Conservation (phyloP, 2,113 vertebrate species). For the Agapornis roseicollis region DNA sequence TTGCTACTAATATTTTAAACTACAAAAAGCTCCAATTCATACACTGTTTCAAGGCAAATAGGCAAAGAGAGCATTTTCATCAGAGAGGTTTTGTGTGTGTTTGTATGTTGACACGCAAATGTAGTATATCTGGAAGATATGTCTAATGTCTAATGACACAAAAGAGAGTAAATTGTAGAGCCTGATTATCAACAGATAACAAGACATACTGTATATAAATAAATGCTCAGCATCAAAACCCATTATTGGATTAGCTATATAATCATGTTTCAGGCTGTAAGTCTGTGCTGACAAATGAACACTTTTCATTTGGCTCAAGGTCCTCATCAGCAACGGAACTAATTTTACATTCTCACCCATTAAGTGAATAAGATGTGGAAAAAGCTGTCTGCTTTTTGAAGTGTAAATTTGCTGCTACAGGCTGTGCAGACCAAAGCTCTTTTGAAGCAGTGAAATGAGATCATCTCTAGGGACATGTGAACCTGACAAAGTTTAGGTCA, state of each 20-base stretch:
- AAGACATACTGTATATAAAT: slow-evolving; percentile 84
- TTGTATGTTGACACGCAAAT: slow-evolving; percentile 74
- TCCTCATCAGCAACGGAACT: slow-evolving; percentile 87
- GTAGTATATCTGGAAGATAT: slow-evolving; percentile 75
- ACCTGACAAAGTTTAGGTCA: slow-evolving; percentile 83
- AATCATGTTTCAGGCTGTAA: slow-evolving; percentile 85
- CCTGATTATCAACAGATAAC: slow-evolving; percentile 86
- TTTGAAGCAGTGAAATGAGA: slow-evolving; percentile 86
- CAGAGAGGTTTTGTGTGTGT: slow-evolving; percentile 62
- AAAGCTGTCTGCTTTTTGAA: slow-evolving; percentile 87
- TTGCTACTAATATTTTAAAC: slow-evolving; percentile 61
- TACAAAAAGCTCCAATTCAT: slow-evolving; percentile 45
- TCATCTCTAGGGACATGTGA: slow-evolving; percentile 82
- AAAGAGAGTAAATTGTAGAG: slow-evolving; percentile 82
- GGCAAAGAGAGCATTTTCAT: slow-evolving; percentile 66
- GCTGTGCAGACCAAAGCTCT: slow-evolving; percentile 86
- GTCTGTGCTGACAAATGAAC: slow-evolving; percentile 87
- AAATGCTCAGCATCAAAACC: slow-evolving; percentile 82
- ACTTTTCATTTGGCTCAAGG: slow-evolving; percentile 88
- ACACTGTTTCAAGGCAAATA: slow-evolving; percentile 8
- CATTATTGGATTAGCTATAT: slow-evolving; percentile 88
- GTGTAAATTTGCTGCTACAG: slow-evolving; percentile 87
- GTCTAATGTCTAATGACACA: slow-evolving; percentile 78
- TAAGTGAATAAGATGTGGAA: slow-evolving; percentile 88
- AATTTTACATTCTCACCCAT: slow-evolving; percentile 88